A percentile compares a stretch with the other conserved stretches of the same genome.
Evolutionary conservation across 2,113 vertebrate genomes (phyloP).

Genomic region (Anolis carolinensis): DNA sequence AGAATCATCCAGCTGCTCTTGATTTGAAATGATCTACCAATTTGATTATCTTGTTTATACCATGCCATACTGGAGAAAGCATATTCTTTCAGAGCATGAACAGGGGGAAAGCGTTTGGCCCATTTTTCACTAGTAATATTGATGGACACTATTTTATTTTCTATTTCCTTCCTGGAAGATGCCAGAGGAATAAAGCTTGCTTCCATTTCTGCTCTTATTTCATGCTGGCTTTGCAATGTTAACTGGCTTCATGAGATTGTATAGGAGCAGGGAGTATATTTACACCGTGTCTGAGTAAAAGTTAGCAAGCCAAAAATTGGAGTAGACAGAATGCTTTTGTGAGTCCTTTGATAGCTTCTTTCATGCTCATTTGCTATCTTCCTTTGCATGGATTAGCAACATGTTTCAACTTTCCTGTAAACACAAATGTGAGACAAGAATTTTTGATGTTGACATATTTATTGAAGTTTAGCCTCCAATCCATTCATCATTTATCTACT

Average conservation of each 20-base stretch:
- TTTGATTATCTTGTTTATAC: not conserved
- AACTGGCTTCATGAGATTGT: not conserved
- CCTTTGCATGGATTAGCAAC: not conserved
- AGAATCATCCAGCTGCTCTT: not conserved
- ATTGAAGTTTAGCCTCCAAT: not conserved
- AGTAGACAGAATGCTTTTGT: not conserved
- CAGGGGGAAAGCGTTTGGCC: not conserved
- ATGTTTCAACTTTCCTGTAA: not conserved
- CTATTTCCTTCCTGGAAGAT: not conserved
- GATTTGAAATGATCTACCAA: not conserved
- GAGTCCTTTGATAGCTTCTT: not conserved
- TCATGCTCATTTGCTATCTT: not conserved
- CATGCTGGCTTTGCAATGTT: not conserved
- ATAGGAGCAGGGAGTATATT: not conserved
- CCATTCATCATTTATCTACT: not conserved
- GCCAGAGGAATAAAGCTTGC: not conserved
- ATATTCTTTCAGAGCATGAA: not conserved
- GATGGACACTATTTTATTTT: not conserved
- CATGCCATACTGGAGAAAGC: not conserved
- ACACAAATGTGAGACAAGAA: not conserved
- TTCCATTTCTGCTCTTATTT: not conserved
- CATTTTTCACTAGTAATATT: not conserved
- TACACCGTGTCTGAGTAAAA: not conserved
- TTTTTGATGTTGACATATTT: not conserved
- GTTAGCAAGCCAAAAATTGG: not conserved